A percentile compares a stretch with the other conserved stretches of the same genome.
Conservation (phyloP, 2,888 invertebrate genomes). For the Temnothorax rugatulus region DNA sequence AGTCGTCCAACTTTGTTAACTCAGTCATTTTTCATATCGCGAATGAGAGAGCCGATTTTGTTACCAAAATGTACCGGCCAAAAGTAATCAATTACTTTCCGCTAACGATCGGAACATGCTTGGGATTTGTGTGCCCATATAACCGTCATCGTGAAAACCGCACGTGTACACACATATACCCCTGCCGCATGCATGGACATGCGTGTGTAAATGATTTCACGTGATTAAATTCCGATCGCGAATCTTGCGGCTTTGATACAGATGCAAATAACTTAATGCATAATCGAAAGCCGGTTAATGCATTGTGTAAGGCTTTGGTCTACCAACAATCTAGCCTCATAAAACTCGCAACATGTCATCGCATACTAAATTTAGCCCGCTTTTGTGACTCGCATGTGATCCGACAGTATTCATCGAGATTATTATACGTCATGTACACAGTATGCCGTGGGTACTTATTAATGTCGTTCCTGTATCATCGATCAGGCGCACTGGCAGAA, state of each 20-base stretch:
- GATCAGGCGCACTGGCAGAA: conserved; percentile 60
- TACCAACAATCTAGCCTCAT: conserved; percentile 53
- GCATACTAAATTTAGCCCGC: conserved; percentile 65
- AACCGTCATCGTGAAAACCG: conserved; percentile 37
- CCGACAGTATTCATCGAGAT: conserved; percentile 73
- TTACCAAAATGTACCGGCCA: conserved; percentile 75
- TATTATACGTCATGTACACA: conserved; percentile 70
- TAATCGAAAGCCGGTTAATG: conserved; percentile 40
- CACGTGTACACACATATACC: not conserved
- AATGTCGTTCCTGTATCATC: conserved; percentile 73
- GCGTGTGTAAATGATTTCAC: conserved; percentile 34
- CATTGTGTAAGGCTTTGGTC: conserved; percentile 32
- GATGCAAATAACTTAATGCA: conserved; percentile 47
- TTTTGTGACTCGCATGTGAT: conserved; percentile 75
- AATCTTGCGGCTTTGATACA: conserved; percentile 29
- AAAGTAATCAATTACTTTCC: conserved; percentile 79
- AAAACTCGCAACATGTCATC: conserved; percentile 65
- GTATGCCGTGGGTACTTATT: conserved; percentile 71
- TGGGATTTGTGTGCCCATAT: conserved; percentile 40
- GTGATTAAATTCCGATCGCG: conserved; percentile 43
- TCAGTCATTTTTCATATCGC: conserved; percentile 68
- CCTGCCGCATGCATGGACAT: not conserved
- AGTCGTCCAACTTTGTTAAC: conserved; percentile 76
- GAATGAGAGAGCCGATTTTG: conserved; percentile 75
- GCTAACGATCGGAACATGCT: conserved; percentile 65